Evolutionary conservation across 2,888 invertebrate species (phyloP).

Genomic region (Sinodicranocentrus sp.): DNA sequence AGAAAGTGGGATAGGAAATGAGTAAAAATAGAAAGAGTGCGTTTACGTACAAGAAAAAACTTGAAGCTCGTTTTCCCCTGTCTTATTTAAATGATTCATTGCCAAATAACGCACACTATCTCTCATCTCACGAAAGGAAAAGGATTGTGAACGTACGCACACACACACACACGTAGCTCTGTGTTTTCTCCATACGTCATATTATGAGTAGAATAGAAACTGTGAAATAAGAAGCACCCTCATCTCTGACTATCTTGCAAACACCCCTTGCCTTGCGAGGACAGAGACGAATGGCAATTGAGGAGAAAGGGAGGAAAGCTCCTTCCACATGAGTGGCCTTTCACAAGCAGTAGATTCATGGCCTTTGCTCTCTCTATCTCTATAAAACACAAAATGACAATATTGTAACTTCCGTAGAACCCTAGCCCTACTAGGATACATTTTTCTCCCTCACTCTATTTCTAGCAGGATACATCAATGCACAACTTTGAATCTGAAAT

Average conservation of each 20-base stretch:
- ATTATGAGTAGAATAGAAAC: not conserved
- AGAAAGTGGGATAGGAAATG: too few species aligned
- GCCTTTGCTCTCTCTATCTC: constrained; percentile 63
- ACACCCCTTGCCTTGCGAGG: constrained; percentile 41
- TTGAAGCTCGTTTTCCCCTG: constrained; percentile 1
- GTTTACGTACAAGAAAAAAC: not conserved
- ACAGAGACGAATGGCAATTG: constrained; percentile 52
- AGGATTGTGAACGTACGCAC: not conserved
- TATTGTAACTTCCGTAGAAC: constrained; percentile 32
- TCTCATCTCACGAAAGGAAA: constrained; percentile 5
- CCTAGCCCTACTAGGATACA: too few species aligned
- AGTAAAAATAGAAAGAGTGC: too few species aligned
- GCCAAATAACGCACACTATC: not conserved
- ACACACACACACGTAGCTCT: not conserved
- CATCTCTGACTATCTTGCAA: constrained; percentile 25
- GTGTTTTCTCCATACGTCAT: not conserved
- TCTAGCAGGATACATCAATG: too few species aligned
- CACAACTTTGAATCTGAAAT: too few species aligned
- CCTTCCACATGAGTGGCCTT: constrained; percentile 71
- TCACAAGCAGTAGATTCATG: constrained; percentile 68
- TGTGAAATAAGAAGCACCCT: not conserved
- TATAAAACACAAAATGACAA: constrained; percentile 65
- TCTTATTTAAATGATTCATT: constrained; percentile 19
- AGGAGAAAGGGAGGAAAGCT: constrained; percentile 62
- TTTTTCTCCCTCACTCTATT: too few species aligned